Evolutionary conservation across 2,888 invertebrate genomes (phyloP).

Genomic region (Penaeus monodon): DNA sequence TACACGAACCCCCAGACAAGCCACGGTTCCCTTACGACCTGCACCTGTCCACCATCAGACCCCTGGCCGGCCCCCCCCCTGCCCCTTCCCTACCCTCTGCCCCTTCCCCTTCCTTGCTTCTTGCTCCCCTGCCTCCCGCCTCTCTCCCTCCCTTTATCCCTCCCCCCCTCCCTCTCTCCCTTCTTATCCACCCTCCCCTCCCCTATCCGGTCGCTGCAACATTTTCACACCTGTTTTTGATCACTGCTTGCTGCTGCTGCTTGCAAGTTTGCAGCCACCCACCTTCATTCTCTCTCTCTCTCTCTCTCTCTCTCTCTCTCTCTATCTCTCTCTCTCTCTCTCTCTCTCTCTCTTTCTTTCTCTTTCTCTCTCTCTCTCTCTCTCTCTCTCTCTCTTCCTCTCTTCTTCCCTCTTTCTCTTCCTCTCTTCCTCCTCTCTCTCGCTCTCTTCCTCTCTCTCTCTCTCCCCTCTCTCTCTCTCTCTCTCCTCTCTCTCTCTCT

Average conservation of each 20-base stretch:
- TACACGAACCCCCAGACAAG: no score
- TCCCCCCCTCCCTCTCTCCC: not conserved
- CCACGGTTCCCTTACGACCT: no score
- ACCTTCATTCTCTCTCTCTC: conserved; percentile 30
- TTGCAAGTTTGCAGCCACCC: not conserved
- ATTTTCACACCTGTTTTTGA: conserved; percentile 1
- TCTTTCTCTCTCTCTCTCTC: conserved; percentile 15
- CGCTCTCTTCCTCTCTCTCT: no score
- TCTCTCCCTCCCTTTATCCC: not conserved
- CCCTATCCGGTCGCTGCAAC: not conserved
- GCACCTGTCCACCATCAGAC: conserved; percentile 67
- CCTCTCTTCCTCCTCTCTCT: not conserved
- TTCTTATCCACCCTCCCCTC: not conserved
- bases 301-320: conserved; percentile 17
- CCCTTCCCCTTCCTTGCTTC: no score
- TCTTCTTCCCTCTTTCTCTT: not conserved
- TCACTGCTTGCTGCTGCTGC: not conserved
- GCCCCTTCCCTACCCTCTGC: no score
- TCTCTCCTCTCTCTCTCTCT: no score
- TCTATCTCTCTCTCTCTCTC: not conserved
- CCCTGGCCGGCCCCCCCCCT: conserved; percentile 66
- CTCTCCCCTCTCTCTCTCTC: no score
- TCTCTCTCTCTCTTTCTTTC: conserved; percentile 2
- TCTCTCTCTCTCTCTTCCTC: not conserved
- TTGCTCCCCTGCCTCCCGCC: no score